A percentile compares a stretch with the other conserved stretches of the same genome.
Conservation (phyloP, 2,113 vertebrate genomes). For the Ceratotherium simum region DNA sequence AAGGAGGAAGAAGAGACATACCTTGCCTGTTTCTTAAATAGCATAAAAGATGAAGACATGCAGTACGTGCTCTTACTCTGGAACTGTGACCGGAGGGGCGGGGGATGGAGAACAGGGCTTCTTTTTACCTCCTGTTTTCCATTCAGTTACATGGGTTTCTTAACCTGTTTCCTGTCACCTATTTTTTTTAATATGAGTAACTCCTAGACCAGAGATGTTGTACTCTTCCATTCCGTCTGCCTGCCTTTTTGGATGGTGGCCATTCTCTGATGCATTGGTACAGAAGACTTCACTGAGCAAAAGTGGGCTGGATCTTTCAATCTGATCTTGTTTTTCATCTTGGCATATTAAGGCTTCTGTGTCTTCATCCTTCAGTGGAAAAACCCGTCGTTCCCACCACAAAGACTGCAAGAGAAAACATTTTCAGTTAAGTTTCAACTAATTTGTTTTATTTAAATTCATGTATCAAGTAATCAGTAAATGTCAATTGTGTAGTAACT, state of each 20-base stretch:
- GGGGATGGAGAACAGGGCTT: conserved; percentile 64
- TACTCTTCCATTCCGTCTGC: conserved; percentile 79
- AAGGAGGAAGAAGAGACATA: conserved; percentile 82
- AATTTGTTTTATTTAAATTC: conserved; percentile 66
- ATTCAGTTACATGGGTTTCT: conserved; percentile 76
- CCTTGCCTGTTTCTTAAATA: conserved; percentile 80
- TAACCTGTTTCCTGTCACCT: conserved; percentile 87
- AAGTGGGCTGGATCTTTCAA: conserved; percentile 78
- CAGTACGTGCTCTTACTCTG: conserved; percentile 74
- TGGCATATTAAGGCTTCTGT: conserved; percentile 84
- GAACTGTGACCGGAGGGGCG: conserved; percentile 75
- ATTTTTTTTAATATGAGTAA: conserved; percentile 84
- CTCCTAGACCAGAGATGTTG: conserved; percentile 78
- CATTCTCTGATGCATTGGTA: conserved; percentile 70
- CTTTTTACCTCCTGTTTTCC: conserved; percentile 76
- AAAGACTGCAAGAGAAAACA: conserved; percentile 83
- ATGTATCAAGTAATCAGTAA: conserved; percentile 55
- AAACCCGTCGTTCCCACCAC: conserved; percentile 89
- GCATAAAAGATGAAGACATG: conserved; percentile 79
- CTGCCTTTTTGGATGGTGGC: conserved; percentile 76
- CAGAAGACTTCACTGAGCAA: conserved; percentile 72
- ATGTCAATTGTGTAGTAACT: conserved; percentile 38
- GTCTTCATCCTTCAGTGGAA: conserved; percentile 87
- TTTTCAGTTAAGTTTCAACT: conserved; percentile 72
- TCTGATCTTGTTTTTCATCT: conserved; percentile 71